A percentile compares a stretch with the other conserved stretches of the same genome.
Conservation (phyloP, 2,113 vertebrate species). For the Lampris incognitus region DNA sequence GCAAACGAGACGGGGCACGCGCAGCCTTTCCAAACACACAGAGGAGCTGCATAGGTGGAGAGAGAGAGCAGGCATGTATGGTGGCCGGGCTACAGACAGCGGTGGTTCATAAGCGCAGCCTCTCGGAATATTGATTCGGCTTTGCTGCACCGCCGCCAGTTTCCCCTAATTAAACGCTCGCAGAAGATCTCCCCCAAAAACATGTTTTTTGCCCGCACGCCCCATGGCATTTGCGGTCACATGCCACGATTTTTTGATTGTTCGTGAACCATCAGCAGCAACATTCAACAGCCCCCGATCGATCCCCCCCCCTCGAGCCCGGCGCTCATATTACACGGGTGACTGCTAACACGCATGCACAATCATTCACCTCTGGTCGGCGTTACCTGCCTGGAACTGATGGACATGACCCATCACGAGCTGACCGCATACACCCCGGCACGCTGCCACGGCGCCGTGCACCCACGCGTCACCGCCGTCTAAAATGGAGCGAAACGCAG, state of each 20-base stretch:
- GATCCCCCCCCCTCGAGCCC: constrained; percentile 14
- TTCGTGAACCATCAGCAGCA: constrained; percentile 8
- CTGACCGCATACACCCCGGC: constrained; percentile 48
- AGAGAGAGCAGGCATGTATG: no score
- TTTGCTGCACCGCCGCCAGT: constrained; percentile 45
- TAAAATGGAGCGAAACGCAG: constrained; percentile 75
- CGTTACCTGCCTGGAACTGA: constrained; percentile 75
- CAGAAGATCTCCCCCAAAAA: neutral
- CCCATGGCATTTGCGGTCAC: no score
- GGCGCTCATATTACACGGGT: neutral
- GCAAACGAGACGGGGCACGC: no score
- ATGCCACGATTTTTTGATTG: neutral
- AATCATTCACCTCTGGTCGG: constrained; percentile 66
- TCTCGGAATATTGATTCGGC: constrained; percentile 44
- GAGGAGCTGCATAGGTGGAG: no score
- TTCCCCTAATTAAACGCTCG: constrained; percentile 23
- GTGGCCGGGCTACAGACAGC: neutral
- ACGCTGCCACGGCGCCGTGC: constrained; percentile 65
- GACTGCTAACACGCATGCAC: constrained; percentile 55
- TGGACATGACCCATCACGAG: constrained; percentile 62
- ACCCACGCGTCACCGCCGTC: constrained; percentile 66
- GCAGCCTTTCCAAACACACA: no score
- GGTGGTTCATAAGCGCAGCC: neutral
- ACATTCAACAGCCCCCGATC: constrained; percentile 4
- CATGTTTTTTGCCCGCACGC: no score